Percentiles rank a stretch among this genome's conserved stretches.
Conservation (phyloP, 35 echinoderm and acorn worm genomes). For the Amphiura filiformis region DNA sequence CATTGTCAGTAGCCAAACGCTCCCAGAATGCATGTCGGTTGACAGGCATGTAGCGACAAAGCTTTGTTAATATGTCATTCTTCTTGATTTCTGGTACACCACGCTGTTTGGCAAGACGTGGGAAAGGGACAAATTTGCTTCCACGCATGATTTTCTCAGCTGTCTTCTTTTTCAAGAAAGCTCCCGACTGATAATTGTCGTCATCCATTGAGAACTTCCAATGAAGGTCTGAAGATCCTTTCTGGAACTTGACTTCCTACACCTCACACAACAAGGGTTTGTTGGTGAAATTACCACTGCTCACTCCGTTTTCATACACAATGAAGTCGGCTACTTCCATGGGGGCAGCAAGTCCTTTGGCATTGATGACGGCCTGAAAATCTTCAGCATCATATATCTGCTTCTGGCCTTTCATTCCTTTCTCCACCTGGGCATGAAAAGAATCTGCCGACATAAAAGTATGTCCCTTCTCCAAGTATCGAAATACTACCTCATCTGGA, state of each 20-base stretch:
- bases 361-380: neutral
- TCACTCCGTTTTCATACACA: constrained; percentile 9
- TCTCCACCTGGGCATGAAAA: constrained; percentile 8
- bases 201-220: neutral
- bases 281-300: neutral
- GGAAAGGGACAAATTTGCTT: neutral
- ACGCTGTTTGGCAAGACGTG: neutral
- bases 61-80: neutral
- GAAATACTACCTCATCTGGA: neutral
- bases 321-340: neutral
- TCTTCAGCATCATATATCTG: neutral
- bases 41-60: neutral
- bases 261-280: neutral
- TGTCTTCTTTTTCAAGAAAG: neutral
- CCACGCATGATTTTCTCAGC: neutral
- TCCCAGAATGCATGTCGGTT: constrained; percentile 4
- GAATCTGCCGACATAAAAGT: constrained; percentile 21
- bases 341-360: neutral
- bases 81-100: neutral
- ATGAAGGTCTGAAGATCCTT: neutral
- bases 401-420: neutral
- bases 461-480: constrained; percentile 11
- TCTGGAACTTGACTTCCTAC: neutral
- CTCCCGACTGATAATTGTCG: neutral
- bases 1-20: neutral